Percentiles rank a stretch among this genome's conserved stretches.
phyloP scores from a whole-genome alignment of 2,888 invertebrate species.

The Coelinius sp. region DNA sequence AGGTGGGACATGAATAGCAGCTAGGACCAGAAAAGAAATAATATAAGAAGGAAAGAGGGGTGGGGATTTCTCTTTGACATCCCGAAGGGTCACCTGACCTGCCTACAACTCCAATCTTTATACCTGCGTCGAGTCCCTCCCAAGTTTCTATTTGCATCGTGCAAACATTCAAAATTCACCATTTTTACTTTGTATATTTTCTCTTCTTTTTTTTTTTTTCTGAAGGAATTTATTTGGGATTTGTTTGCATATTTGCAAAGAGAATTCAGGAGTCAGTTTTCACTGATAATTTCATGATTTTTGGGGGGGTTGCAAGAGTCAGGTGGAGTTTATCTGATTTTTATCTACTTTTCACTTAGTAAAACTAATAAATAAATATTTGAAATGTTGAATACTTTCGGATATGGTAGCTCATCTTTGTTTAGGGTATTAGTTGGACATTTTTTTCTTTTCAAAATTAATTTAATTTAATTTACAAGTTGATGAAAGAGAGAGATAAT shows the following conservation, averaged over 20 bases:
- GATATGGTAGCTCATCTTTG: background rate
- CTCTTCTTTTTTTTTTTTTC: background rate
- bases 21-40: background rate
- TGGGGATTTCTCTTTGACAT: slow-evolving; percentile 14
- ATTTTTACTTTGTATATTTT: slow-evolving; percentile 4
- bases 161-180: slow-evolving; percentile 44
- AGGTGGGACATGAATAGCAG: slow-evolving; percentile 65
- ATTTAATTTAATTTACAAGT: too few species aligned
- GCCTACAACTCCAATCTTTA: slow-evolving; percentile 40
- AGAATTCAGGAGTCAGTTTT: slow-evolving; percentile 3
- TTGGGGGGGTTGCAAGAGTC: background rate
- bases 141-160: slow-evolving; percentile 55
- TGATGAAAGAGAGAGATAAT: too few species aligned
- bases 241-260: background rate
- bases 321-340: background rate
- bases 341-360: background rate
- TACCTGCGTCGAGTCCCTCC: slow-evolving; percentile 51
- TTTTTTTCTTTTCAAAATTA: too few species aligned
- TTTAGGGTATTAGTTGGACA: too few species aligned
- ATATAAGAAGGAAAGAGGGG: background rate
- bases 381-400: background rate
- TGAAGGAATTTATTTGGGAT: background rate
- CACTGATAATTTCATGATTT: background rate
- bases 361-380: slow-evolving; percentile 35
- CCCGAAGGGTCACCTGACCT: slow-evolving; percentile 33